Conservation (phyloP, 2,113 vertebrate species). For the Marmota monax region DNA sequence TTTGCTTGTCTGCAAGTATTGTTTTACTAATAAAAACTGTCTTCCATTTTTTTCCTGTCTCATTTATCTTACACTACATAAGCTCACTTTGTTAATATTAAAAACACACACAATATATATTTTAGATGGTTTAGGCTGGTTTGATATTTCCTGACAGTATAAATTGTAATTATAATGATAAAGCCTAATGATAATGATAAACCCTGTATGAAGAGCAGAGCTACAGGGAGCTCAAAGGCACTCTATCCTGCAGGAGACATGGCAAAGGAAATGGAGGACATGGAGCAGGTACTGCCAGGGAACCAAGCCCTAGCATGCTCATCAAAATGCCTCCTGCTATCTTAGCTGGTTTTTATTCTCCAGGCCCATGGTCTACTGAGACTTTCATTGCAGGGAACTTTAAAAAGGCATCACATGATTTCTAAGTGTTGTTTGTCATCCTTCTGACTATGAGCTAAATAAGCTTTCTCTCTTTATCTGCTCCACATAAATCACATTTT, state of each 20-base stretch:
- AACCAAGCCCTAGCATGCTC: rapidly evolving
- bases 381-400: neutral
- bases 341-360: neutral
- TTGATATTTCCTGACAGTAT: neutral
- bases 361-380: neutral
- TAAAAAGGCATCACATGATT: neutral
- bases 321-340: neutral
- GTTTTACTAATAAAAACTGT: neutral
- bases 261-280: neutral
- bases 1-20: neutral
- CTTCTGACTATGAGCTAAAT: neutral
- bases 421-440: neutral
- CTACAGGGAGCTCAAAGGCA: too few relatives aligned
- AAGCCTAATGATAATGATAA: neutral
- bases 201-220: neutral
- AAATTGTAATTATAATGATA: neutral
- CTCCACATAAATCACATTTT: neutral
- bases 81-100: neutral
- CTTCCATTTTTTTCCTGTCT: neutral
- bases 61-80: neutral
- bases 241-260: rapidly evolving
- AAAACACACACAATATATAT: neutral
- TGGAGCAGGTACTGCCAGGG: rapidly evolving
- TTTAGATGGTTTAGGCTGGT: neutral
- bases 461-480: neutral